Conservation (phyloP, 2,797 vertebrate species). For the Acanthornis magna region DNA sequence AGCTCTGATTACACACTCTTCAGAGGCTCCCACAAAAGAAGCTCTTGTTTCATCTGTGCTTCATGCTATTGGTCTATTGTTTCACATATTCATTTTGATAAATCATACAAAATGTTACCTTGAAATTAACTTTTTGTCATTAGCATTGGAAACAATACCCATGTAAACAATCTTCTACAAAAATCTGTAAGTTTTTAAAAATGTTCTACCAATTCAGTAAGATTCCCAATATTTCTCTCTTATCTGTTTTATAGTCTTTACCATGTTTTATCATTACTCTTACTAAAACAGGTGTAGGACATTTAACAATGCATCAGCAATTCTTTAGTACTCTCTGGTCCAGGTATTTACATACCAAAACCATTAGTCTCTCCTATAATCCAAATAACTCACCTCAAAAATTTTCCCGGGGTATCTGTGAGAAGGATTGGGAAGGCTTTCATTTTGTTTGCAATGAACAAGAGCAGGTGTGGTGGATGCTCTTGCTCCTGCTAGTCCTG, state of each 20-base stretch:
- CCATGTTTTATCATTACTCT: neutral
- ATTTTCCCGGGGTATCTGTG: neutral
- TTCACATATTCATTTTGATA: slow-evolving; percentile 26
- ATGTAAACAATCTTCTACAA: neutral
- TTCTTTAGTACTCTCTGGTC: neutral
- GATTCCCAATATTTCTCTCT: neutral
- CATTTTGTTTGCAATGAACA: neutral
- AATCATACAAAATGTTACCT: slow-evolving; percentile 7
- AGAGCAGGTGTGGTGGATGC: neutral
- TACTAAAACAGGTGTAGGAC: neutral
- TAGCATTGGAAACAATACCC: neutral
- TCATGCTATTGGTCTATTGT: slow-evolving; percentile 28
- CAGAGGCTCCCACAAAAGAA: slow-evolving; percentile 39
- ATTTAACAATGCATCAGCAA: neutral
- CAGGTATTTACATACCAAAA: neutral
- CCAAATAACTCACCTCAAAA: neutral
- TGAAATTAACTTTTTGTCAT: slow-evolving; percentile 17
- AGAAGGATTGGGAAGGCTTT: neutral
- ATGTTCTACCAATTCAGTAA: neutral
- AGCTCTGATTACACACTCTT: slow-evolving; percentile 55
- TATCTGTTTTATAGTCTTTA: neutral
- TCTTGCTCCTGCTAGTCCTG: neutral
- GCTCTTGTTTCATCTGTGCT: slow-evolving; percentile 14
- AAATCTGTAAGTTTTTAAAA: neutral
- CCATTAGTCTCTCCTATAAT: neutral